Evolutionary conservation across 2,797 vertebrate genomes (phyloP).

Genomic region (Liparis tanakae): DNA sequence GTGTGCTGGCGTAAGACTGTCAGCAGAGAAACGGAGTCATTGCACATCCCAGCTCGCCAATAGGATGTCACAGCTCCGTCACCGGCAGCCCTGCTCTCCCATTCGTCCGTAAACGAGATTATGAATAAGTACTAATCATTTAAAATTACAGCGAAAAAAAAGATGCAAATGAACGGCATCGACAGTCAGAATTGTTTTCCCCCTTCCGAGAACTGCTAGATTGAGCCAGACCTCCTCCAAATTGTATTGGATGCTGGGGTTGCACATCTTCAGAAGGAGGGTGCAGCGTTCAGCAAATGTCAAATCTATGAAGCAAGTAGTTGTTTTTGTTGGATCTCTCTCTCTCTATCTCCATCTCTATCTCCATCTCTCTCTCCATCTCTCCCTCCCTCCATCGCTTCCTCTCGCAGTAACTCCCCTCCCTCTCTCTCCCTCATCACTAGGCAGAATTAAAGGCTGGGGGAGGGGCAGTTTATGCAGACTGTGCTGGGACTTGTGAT

Average conservation of each 20-base stretch:
- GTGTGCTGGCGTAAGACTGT: slow-evolving; percentile 31
- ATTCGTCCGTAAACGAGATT: slow-evolving; percentile 45
- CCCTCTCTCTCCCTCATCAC: slow-evolving; percentile 82
- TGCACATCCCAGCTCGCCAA: slow-evolving; percentile 56
- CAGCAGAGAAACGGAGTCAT: slow-evolving; percentile 46
- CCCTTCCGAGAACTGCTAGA: slow-evolving; percentile 56
- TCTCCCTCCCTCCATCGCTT: slow-evolving; percentile 69
- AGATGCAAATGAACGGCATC: slow-evolving; percentile 34
- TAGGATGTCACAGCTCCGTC: slow-evolving; percentile 60
- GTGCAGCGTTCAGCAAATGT: slow-evolving; percentile 75
- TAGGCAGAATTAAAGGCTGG: slow-evolving; percentile 85
- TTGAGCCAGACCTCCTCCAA: slow-evolving; percentile 60
- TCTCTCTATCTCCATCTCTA: slow-evolving; percentile 52
- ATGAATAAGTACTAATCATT: slow-evolving; percentile 33
- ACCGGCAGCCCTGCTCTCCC: slow-evolving; percentile 41
- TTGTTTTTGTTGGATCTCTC: slow-evolving; percentile 79
- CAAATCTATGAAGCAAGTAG: slow-evolving; percentile 79
- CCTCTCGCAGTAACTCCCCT: slow-evolving; percentile 75
- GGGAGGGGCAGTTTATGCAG: slow-evolving; percentile 82
- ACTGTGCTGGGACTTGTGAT: slow-evolving; percentile 84
- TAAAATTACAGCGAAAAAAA: slow-evolving; percentile 14
- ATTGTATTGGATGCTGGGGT: slow-evolving; percentile 66
- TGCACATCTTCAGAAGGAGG: slow-evolving; percentile 69
- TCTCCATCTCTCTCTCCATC: slow-evolving; percentile 62
- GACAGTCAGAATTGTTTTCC: slow-evolving; percentile 18